Evolutionary conservation across 2,797 vertebrate species (phyloP).

Genomic region (Anabacerthia variegaticeps): DNA sequence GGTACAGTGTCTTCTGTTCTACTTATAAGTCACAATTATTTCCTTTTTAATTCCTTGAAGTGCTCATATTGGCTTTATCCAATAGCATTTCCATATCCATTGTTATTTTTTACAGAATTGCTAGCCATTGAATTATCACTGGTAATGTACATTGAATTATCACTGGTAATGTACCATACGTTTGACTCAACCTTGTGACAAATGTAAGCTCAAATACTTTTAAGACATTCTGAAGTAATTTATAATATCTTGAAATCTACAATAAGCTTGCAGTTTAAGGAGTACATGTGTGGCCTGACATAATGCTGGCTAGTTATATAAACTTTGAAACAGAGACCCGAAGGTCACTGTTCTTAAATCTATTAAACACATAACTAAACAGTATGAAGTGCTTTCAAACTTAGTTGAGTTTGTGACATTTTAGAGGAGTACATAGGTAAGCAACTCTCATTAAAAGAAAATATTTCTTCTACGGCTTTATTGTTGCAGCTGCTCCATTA

Average conservation of each 20-base stretch:
- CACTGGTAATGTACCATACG: neutral
- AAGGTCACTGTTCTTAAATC: neutral
- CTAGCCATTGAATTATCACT: neutral
- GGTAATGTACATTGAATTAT: neutral
- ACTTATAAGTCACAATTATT: neutral
- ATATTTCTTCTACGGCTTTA: neutral
- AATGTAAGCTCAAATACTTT: neutral
- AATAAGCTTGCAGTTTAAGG: neutral
- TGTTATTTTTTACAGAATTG: neutral
- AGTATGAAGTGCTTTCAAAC: neutral
- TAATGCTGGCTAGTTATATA: neutral
- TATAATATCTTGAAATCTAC: neutral
- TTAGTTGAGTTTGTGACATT: accelerated
- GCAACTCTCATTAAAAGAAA: neutral
- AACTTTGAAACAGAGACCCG: neutral
- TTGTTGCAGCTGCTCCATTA: neutral
- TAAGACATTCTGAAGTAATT: neutral
- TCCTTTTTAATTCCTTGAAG: neutral
- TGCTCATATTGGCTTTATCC: neutral
- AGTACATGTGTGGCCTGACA: accelerated
- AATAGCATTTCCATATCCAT: neutral
- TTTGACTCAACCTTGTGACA: neutral
- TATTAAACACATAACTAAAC: neutral
- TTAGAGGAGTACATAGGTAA: neutral
- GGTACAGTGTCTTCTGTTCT: neutral